Evolutionary conservation across 2,797 vertebrate genomes (phyloP), one percentile per base, ranked within the genome.

Genomic region (Scolopax rusticola): DNA sequence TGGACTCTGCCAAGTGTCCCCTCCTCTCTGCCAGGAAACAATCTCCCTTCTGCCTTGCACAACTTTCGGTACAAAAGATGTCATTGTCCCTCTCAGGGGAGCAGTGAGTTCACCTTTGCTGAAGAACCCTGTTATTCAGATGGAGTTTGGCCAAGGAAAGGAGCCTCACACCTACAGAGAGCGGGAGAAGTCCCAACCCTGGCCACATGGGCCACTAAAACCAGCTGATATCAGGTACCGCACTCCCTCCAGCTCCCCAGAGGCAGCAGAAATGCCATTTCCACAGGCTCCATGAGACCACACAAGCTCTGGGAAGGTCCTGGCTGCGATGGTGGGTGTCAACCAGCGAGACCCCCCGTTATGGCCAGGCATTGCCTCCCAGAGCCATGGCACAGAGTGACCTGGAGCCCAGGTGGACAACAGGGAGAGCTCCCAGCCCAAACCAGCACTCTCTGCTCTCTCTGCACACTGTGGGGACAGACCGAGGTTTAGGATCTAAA

Each of bases 331-430:
- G 47, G 9, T 8, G 36, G 47, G 48, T 25, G 65, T 86, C 82
- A 48, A 63, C 68, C 81, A 56, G 41, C 24, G 8, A 3, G 25
- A 50, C 18, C 30, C 33, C 53, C 40, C 3, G 0, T 32, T 28
- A 38, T 1, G 1, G 25, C 1, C 2, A n/a, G 15, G 32, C 27
- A 15, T 70, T 9, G 2, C 27, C 45, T 11, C 33, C 70, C 30
- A 7, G 33, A n/a, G 32, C 60, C 9, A 1, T 36, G 60, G 60
- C 53, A 48, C 16, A 30, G 8, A 65, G 57, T n/a, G n/a, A 32
- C 21, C 36, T 2, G 0, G 18, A 45, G 40, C 33, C 18, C 53
- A 16, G 53, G 43, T 24, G 68, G 36, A 23, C 27, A 3, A 9
- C 0, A 0, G 32, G 25, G 20, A 57, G 32, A 56, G 74, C 30